Evolutionary conservation across 2,113 vertebrate genomes (phyloP).

Genomic region (Boulengeromyrus knoepffleri): DNA sequence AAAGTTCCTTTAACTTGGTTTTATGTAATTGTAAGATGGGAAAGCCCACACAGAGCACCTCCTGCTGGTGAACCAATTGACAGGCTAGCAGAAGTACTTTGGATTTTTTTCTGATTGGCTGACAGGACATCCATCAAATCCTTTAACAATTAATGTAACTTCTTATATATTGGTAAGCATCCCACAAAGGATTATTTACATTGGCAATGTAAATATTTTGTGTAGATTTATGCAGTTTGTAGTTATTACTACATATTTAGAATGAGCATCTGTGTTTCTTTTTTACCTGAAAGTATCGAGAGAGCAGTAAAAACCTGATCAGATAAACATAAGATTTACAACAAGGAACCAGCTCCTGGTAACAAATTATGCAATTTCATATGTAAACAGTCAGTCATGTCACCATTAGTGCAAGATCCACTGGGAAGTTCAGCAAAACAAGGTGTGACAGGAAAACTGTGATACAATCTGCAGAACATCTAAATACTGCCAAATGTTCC

Average conservation of each 20-base stretch:
- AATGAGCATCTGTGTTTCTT: not conserved
- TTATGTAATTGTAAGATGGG: not conserved
- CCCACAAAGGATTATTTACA: not conserved
- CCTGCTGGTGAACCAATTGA: no score
- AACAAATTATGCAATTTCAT: not conserved
- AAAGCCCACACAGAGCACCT: not conserved
- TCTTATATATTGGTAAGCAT: not conserved
- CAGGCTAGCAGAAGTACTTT: no score
- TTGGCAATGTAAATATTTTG: not conserved
- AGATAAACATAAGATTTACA: not conserved
- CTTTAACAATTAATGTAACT: not conserved
- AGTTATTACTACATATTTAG: not conserved
- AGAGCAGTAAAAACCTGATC: not conserved
- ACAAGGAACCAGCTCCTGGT: not conserved
- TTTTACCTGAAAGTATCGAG: not conserved
- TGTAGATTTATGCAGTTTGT: not conserved
- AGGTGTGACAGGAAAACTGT: not conserved
- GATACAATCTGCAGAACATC: not conserved
- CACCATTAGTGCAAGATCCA: no score
- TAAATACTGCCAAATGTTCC: not conserved
- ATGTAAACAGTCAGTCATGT: not conserved
- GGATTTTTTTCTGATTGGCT: no score
- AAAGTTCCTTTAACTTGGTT: not conserved
- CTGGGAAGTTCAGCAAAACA: not conserved
- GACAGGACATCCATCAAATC: not conserved